Evolutionary conservation across 2,888 invertebrate genomes (phyloP).

Genomic region (Eucera pruinosa): DNA sequence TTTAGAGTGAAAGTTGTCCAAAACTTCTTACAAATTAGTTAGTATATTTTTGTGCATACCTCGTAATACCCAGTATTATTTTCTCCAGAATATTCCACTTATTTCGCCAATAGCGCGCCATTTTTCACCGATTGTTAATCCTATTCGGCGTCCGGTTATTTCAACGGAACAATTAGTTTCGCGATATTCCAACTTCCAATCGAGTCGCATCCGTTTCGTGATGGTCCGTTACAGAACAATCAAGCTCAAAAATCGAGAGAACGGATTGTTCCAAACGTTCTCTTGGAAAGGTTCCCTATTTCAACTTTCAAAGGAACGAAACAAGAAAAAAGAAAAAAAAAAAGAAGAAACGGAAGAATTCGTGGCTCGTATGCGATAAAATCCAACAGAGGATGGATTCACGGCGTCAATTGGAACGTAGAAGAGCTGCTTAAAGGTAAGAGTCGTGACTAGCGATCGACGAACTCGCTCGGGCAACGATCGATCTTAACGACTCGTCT

Average conservation of each 20-base stretch:
- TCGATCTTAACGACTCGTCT: conserved; percentile 11
- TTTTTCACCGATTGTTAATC: neutral
- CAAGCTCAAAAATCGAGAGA: neutral
- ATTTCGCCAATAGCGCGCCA: neutral
- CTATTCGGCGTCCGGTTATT: conserved; percentile 16
- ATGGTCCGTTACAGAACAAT: conserved; percentile 3
- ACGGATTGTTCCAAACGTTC: no score
- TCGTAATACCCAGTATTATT: no score
- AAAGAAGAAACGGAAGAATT: neutral
- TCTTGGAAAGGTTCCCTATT: neutral
- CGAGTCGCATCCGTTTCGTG: neutral
- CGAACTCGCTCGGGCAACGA: conserved; percentile 11
- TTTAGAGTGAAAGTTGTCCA: no score
- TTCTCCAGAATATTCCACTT: neutral
- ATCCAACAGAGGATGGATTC: conserved; percentile 6
- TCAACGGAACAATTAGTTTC: conserved; percentile 15
- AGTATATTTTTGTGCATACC: neutral
- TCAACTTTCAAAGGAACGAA: neutral
- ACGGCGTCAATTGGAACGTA: conserved; percentile 24
- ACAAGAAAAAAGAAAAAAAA: neutral
- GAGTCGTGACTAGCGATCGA: conserved; percentile 34
- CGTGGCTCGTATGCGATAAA: neutral
- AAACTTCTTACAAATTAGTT: no score
- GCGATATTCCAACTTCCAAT: conserved; percentile 6
- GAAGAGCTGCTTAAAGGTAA: conserved; percentile 31